A percentile compares a stretch with the other conserved stretches of the same genome.
phyloP scores from a whole-genome alignment of 2,888 invertebrate species.

The Nudaria mundana region DNA sequence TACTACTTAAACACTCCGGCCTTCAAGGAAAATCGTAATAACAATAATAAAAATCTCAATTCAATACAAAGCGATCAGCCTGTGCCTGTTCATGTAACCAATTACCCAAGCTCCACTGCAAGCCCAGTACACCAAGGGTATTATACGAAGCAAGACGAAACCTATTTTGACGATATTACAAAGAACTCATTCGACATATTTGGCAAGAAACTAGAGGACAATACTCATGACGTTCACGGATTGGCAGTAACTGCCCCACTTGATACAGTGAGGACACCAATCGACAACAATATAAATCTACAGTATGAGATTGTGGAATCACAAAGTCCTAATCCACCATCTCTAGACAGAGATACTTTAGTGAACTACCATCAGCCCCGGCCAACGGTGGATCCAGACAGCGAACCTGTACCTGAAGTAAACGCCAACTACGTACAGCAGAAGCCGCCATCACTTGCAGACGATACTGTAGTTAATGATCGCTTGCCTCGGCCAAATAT shows the following conservation, averaged over 20 bases:
- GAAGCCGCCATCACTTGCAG: conserved; percentile 75
- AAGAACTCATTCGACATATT: conserved; percentile 88
- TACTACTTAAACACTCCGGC: conserved; percentile 64
- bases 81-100: conserved; percentile 46
- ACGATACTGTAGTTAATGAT: conserved; percentile 87
- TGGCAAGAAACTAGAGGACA: conserved; percentile 84
- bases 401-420: conserved; percentile 74
- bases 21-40: conserved; percentile 51
- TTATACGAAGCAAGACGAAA: conserved; percentile 85
- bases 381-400: conserved; percentile 85
- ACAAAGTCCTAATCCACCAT: conserved; percentile 61
- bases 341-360: conserved; percentile 84
- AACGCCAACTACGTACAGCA: conserved; percentile 56
- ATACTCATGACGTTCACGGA: conserved; percentile 70
- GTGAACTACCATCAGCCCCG: conserved; percentile 87
- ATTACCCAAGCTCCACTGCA: conserved; percentile 72
- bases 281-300: conserved; percentile 76
- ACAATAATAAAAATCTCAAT: conserved; percentile 58
- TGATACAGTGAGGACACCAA: conserved; percentile 70
- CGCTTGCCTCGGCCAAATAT: conserved; percentile 84
- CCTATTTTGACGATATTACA: conserved; percentile 86
- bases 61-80: conserved; percentile 62
- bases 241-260: conserved; percentile 70
- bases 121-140: conserved; percentile 82
- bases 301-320: conserved; percentile 72